Percentiles rank a stretch among this genome's conserved stretches.
Conservation (phyloP, 2,888 invertebrate genomes). For the Pristionchus maxplancki region DNA sequence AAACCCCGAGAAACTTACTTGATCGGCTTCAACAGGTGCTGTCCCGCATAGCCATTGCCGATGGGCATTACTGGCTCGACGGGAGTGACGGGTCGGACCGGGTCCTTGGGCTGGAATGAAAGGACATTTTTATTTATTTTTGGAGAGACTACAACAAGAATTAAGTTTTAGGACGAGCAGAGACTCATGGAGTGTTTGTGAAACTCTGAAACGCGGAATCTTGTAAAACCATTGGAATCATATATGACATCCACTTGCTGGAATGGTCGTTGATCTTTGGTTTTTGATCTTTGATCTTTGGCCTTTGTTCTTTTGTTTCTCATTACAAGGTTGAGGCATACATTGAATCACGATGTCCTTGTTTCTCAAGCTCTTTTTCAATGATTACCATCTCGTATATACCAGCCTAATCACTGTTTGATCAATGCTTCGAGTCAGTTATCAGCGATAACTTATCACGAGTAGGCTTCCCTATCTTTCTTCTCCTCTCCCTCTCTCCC, state of each 20-base stretch:
- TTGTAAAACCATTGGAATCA: too few relatives aligned
- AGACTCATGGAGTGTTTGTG: too few relatives aligned
- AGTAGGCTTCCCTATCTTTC: background rate
- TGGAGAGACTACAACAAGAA: too few relatives aligned
- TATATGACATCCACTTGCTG: too few relatives aligned
- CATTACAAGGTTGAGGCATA: too few relatives aligned
- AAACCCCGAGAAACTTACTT: slow-evolving; percentile 22
- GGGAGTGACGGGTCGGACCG: slow-evolving; percentile 72
- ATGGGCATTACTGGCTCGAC: slow-evolving; percentile 69
- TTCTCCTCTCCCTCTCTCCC: slow-evolving; percentile 1
- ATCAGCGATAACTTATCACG: background rate
- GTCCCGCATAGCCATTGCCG: slow-evolving; percentile 48
- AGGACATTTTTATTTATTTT: slow-evolving; percentile 2
- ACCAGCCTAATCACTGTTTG: background rate
- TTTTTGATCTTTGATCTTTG: too few relatives aligned
- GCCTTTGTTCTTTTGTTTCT: too few relatives aligned
- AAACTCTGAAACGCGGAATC: too few relatives aligned
- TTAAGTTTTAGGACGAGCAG: too few relatives aligned
- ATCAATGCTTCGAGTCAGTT: background rate
- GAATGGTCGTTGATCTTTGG: too few relatives aligned
- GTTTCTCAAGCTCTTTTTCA: too few relatives aligned
- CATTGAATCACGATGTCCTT: too few relatives aligned
- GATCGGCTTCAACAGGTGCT: slow-evolving; percentile 41
- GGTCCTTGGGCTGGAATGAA: slow-evolving; percentile 72
- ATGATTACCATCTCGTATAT: background rate